A percentile compares a stretch with the other conserved stretches of the same genome.
These are phyloP conservation scores for Sebastes taczanowskii DNA, from an alignment of 2,797 vertebrate species.

Conservation along the genomic window DNA sequence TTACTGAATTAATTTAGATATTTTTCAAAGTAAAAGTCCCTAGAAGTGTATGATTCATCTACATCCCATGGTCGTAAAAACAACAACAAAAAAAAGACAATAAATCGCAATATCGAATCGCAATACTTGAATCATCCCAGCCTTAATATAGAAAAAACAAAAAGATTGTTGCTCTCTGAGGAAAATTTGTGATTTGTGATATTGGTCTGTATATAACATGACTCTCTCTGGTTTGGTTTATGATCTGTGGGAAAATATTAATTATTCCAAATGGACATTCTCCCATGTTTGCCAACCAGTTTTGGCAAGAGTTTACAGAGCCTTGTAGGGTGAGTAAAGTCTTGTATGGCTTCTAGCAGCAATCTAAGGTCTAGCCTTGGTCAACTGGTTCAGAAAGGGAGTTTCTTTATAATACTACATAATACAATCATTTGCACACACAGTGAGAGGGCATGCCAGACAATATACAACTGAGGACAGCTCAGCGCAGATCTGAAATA, in stretches of 20 bases:
- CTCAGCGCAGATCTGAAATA: slow-evolving; percentile 42
- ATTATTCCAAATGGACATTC: neutral
- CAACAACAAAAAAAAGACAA: no score
- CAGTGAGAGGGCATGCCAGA: slow-evolving; percentile 1
- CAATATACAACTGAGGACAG: slow-evolving; percentile 28
- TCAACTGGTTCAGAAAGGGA: slow-evolving; percentile 6
- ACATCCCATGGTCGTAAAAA: no score
- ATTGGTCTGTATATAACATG: no score
- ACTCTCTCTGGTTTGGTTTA: neutral
- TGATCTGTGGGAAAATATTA: neutral
- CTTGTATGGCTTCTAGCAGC: neutral
- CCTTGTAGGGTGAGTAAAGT: neutral
- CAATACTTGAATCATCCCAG: no score
- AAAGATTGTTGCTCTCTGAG: no score
- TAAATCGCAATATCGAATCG: no score
- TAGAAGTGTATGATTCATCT: no score
- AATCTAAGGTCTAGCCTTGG: neutral
- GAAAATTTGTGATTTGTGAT: no score
- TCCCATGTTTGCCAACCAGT: neutral
- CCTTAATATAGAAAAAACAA: no score
- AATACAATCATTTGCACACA: neutral
- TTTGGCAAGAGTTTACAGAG: neutral
- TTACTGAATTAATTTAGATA: no score
- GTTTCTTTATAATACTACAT: neutral
- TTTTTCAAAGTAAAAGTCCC: no score